A percentile compares a stretch with the other conserved stretches of the same genome.
These are phyloP conservation scores for Drosophila erecta DNA, from an alignment of 1,140 invertebrate genomes.

Conservation along the genomic window DNA sequence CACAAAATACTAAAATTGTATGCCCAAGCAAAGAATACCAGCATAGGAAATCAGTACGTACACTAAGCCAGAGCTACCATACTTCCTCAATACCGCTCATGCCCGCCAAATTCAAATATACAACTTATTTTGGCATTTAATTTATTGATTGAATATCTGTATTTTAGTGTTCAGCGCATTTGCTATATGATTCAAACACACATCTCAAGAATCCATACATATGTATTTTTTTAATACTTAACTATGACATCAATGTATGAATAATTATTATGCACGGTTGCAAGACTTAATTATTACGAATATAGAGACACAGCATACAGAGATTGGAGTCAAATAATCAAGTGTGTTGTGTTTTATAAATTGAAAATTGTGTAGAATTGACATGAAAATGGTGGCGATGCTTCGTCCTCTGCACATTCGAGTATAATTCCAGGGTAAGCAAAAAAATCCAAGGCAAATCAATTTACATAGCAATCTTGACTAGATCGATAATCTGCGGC, in stretches of 20 bases:
- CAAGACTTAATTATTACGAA: constrained; percentile 71
- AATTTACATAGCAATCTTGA: constrained; percentile 56
- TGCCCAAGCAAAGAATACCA: neutral
- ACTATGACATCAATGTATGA: constrained; percentile 78
- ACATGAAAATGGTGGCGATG: constrained; percentile 46
- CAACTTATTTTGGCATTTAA: constrained; percentile 69
- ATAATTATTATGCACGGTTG: constrained; percentile 67
- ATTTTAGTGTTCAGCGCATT: constrained; percentile 68
- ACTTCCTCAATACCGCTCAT: neutral
- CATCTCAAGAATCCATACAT: constrained; percentile 76
- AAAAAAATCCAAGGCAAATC: constrained; percentile 40
- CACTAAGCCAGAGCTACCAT: neutral
- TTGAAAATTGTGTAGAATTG: constrained; percentile 54
- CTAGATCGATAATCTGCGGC: constrained; percentile 60
- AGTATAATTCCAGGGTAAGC: constrained; percentile 41
- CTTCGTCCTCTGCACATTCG: constrained; percentile 21
- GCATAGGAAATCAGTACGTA: too few species aligned
- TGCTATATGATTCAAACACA: constrained; percentile 70
- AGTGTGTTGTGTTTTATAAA: constrained; percentile 21
- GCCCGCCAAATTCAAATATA: neutral
- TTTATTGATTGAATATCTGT: constrained; percentile 81
- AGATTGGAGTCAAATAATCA: constrained; percentile 63
- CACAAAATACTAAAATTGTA: neutral
- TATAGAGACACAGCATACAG: constrained; percentile 72
- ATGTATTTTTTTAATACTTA: constrained; percentile 73